A percentile compares a stretch with the other conserved stretches of the same genome.
phyloP scores from a whole-genome alignment of 2,888 invertebrate genomes.

The Morpho achilles region DNA sequence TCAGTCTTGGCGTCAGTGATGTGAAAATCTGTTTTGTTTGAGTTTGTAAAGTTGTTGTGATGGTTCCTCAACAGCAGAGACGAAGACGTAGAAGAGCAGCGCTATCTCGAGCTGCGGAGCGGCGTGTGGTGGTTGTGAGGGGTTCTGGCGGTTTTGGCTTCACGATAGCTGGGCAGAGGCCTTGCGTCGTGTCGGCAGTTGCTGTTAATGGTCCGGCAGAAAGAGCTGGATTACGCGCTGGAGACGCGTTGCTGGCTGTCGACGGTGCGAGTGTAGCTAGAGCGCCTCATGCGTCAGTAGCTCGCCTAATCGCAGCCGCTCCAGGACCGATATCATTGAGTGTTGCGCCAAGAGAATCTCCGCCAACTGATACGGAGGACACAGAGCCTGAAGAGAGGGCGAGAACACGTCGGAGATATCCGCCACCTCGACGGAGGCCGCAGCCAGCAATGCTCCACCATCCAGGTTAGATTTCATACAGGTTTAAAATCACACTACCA shows the following conservation, averaged over 20 bases:
- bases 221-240: conserved; percentile 92
- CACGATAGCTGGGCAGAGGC: conserved; percentile 97
- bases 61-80: conserved; percentile 73
- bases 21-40: conserved; percentile 1
- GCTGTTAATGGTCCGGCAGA: conserved; percentile 93
- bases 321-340: conserved; percentile 90
- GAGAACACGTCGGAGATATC: conserved; percentile 60
- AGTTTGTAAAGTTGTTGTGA: conserved; percentile 38
- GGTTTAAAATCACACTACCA: too few species aligned
- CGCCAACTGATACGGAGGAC: conserved; percentile 69
- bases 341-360: conserved; percentile 82
- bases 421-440: conserved; percentile 62
- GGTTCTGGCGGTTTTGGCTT: conserved; percentile 97
- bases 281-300: conserved; percentile 95
- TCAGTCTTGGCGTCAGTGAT: conserved; percentile 1
- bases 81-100: conserved; percentile 65
- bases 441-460: conserved; percentile 57
- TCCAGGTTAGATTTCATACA: conserved; percentile 40
- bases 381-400: conserved; percentile 70
- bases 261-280: conserved; percentile 95
- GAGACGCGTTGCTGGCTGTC: conserved; percentile 95
- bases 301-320: conserved; percentile 92
- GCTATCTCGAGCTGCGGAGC: conserved; percentile 78
- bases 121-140: conserved; percentile 90
- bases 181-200: conserved; percentile 96